These are phyloP conservation scores for Ricordea florida DNA, from an alignment of 92 coral and sea anemone genomes.

Conservation along the genomic window DNA sequence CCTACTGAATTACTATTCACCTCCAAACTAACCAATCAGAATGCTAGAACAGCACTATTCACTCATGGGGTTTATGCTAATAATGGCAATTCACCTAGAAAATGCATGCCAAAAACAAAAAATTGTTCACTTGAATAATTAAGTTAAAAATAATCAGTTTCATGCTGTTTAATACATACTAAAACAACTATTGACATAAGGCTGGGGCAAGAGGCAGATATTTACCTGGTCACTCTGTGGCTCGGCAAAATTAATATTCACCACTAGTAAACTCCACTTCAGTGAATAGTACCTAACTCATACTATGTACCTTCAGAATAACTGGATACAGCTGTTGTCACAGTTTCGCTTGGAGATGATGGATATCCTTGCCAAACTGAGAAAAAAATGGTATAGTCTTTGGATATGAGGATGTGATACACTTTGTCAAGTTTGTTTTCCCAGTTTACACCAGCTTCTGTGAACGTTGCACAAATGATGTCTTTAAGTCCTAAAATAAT, in stretches of 20 bases:
- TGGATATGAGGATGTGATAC: neutral
- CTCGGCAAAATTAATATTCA: slow-evolving; percentile 2
- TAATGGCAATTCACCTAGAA: slow-evolving; percentile 1
- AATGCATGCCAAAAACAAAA: neutral
- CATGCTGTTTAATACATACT: neutral
- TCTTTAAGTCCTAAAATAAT: too few relatives aligned
- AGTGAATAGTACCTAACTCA: slow-evolving; percentile 3
- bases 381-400: slow-evolving; percentile 1
- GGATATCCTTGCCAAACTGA: neutral
- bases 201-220: neutral
- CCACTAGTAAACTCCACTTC: too few relatives aligned
- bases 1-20: too few relatives aligned
- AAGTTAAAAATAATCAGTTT: neutral
- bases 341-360: neutral
- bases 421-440: too few relatives aligned
- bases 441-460: too few relatives aligned
- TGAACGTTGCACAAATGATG: too few relatives aligned
- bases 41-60: too few relatives aligned
- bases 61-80: too few relatives aligned
- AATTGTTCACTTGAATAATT: neutral
- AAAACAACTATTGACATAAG: neutral
- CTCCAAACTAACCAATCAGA: too few relatives aligned
- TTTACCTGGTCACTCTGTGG: slow-evolving; percentile 1
- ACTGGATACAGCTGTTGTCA: neutral
- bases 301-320: slow-evolving; percentile 5